Evolutionary conservation across 53 echinoderm and acorn worm species (phyloP).

Genomic region (Antedon mediterranea): DNA sequence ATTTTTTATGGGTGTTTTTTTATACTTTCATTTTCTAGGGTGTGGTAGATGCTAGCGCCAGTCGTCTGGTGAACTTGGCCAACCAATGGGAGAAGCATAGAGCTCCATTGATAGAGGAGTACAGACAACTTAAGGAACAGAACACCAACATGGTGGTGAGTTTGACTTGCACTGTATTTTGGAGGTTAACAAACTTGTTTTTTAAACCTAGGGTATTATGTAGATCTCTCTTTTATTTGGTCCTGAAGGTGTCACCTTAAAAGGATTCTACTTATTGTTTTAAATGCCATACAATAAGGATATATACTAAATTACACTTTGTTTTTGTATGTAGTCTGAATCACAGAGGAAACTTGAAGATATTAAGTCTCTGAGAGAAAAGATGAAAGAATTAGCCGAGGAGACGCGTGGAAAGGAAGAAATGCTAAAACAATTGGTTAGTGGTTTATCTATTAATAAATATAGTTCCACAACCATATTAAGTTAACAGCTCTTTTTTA

Average conservation of each 20-base stretch:
- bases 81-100: constrained; percentile 96
- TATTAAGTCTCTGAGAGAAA: constrained; percentile 73
- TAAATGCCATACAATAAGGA: too few relatives aligned
- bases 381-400: constrained; percentile 94
- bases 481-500: too few relatives aligned
- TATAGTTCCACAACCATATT: too few relatives aligned
- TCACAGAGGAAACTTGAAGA: constrained; percentile 87
- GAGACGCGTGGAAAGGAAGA: constrained; percentile 89
- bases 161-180: neutral
- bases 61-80: constrained; percentile 60
- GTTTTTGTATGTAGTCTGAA: constrained; percentile 71
- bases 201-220: too few relatives aligned
- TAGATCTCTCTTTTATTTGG: too few relatives aligned
- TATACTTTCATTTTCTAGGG: constrained; percentile 23
- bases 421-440: constrained; percentile 83
- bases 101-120: constrained; percentile 80
- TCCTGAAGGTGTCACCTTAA: too few relatives aligned
- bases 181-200: too few relatives aligned
- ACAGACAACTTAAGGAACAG: constrained; percentile 45
- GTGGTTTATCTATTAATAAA: neutral
- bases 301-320: too few relatives aligned
- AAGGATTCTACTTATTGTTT: too few relatives aligned
- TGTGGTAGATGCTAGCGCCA: constrained; percentile 80
- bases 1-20: too few relatives aligned
- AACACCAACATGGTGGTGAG: constrained; percentile 66